Percentiles rank a stretch among this genome's conserved stretches.
phyloP scores from a whole-genome alignment of 30 jellyfish, hydroid and myxozoan genomes.

The Pseudorhiza aurosa region DNA sequence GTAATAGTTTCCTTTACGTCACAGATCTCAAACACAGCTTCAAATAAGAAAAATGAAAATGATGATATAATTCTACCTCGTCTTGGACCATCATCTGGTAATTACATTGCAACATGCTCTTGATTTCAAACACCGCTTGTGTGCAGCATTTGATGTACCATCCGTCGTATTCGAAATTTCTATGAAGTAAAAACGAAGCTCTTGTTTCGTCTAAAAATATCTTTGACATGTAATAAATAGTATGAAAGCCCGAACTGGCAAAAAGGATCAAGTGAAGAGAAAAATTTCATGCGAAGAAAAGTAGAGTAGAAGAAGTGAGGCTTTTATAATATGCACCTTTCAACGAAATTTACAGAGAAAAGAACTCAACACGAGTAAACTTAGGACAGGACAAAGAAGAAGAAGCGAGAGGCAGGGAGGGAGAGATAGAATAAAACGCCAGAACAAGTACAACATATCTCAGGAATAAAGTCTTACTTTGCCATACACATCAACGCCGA shows the following conservation, averaged over 20 bases:
- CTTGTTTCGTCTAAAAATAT: too few relatives aligned
- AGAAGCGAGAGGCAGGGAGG: background rate
- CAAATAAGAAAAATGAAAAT: too few relatives aligned
- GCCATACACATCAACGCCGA: slow-evolving; percentile 72
- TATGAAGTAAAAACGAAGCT: background rate
- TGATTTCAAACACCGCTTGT: slow-evolving; percentile 54
- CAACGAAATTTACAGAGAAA: too few relatives aligned
- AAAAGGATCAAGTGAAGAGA: too few relatives aligned
- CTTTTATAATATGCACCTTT: too few relatives aligned
- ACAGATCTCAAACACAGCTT: too few relatives aligned
- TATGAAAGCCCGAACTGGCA: too few relatives aligned
- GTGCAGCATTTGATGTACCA: slow-evolving; percentile 72
- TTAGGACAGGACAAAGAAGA: background rate
- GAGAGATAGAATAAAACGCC: background rate
- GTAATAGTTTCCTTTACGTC: too few relatives aligned
- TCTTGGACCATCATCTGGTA: slow-evolving; percentile 38
- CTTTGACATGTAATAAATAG: too few relatives aligned
- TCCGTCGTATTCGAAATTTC: slow-evolving; percentile 53
- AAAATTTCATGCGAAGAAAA: too few relatives aligned
- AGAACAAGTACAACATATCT: background rate
- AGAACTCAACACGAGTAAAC: too few relatives aligned
- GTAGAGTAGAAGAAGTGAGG: too few relatives aligned
- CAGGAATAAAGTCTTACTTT: slow-evolving; percentile 48
- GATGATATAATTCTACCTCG: slow-evolving; percentile 54
- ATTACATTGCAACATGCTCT: slow-evolving; percentile 16